Base-by-base conservation (phyloP, 2,888 invertebrate species). In the Gandaritis pyraliata region DNA sequence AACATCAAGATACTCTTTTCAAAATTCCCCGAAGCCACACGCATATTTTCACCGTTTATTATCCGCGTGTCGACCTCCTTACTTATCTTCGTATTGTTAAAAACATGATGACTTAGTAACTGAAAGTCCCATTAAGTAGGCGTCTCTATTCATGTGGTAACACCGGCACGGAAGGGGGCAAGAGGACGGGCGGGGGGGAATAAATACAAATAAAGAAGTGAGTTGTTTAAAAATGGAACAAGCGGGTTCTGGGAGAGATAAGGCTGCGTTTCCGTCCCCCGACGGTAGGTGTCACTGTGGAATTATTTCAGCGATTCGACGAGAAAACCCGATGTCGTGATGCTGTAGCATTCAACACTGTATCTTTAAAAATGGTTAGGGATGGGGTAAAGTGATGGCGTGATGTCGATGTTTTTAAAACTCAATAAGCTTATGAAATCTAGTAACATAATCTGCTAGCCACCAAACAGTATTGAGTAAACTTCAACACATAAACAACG, bases 181-280 rank as follows among this genome's bases (percentile, higher is more conserved):
- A 23, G 65, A 72, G 70, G 67, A 62, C 76, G 70, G 70, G 65
- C 64, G 75, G 78, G 76, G 76, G 72, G 82, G 82, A 77, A 84
- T 87, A 85, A 86, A 87, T 85, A 88, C 86, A 91, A 91, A 90
- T 90, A 92, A 91, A 90, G 88, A 89, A 87, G 86, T 76, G 90
- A 90, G 85, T 92, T 92, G 90, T 92, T 92, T 92, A 92, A 92
- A 92, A 92, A 89, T 87, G 87, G 87, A 86, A 89, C 88, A 89
- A 92, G 90, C 89, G 88, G 87, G 90, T 90, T 88, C 86, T 76
- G 82, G 74, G 79, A 73, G 78, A 90, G 92, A 92, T 92, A 92
- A 92, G 90, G 88, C 88, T 85, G 90, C 84, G 89, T 88, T 92
- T 92, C 92, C 92, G 82, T 79, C 85, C 83, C 86, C 80, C 80